Evolutionary conservation across 1,140 invertebrate species (phyloP).

Genomic region (Halesus radiatus): DNA sequence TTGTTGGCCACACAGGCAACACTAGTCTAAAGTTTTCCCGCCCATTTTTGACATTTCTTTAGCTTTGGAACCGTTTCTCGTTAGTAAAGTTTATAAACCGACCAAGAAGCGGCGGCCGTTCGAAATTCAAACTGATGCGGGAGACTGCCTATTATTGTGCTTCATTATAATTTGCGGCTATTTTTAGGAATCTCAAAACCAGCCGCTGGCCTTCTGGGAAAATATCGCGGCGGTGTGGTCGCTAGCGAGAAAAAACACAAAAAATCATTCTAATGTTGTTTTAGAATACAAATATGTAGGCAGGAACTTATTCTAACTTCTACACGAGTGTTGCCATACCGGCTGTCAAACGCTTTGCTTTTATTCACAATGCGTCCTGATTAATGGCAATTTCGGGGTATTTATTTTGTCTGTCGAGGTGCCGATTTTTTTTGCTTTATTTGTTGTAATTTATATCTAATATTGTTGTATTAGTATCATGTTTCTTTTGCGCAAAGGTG

Average conservation of each 20-base stretch:
- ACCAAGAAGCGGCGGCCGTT: slow-evolving; percentile 3
- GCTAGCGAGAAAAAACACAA: background rate
- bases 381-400: slow-evolving; percentile 9
- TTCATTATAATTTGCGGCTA: slow-evolving; percentile 31
- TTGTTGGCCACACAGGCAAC: too few species aligned
- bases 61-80: too few species aligned
- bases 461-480: background rate
- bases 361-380: background rate
- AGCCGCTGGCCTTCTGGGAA: slow-evolving; percentile 8
- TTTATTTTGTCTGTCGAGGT: background rate
- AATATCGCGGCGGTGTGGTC: slow-evolving; percentile 36
- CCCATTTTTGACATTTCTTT: too few species aligned
- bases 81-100: background rate
- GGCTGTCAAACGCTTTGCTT: slow-evolving; percentile 12
- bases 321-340: background rate
- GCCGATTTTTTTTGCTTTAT: background rate
- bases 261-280: background rate
- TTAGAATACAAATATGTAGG: background rate
- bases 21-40: too few species aligned
- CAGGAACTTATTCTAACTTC: background rate
- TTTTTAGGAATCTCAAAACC: slow-evolving; percentile 21
- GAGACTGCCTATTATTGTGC: slow-evolving; percentile 20
- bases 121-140: background rate
- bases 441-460: background rate
- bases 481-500: background rate